phyloP scores from a whole-genome alignment of 2,797 vertebrate species.

The Xerus rutilus region DNA sequence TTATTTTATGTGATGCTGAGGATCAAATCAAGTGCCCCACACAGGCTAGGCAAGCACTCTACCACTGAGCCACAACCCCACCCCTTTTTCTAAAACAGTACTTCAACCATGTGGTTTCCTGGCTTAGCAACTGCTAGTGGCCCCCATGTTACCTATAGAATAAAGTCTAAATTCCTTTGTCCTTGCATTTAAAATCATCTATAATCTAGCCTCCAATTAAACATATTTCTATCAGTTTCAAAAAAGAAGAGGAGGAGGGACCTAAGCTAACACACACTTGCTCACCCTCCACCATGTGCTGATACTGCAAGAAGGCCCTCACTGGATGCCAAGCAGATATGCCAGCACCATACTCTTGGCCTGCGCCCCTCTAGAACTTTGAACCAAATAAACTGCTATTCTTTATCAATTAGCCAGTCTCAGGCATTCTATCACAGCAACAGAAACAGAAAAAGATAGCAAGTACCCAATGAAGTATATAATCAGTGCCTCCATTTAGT shows the following conservation, averaged over 20 bases:
- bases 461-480: neutral
- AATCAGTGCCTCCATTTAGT: neutral
- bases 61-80: no score
- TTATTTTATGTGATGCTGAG: no score
- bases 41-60: no score
- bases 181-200: neutral
- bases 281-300: no score
- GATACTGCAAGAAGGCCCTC: neutral
- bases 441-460: neutral
- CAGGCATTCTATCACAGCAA: neutral
- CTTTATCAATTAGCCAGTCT: neutral
- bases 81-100: neutral
- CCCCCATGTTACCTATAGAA: neutral
- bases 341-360: neutral
- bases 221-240: constrained; percentile 5
- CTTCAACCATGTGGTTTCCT: neutral
- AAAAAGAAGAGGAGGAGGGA: neutral
- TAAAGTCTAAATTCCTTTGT: constrained; percentile 9
- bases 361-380: neutral
- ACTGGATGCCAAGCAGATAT: neutral
- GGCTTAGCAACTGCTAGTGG: neutral
- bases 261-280: neutral
- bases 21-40: no score
- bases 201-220: neutral
- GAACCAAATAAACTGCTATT: neutral